Base-by-base conservation (phyloP, 2,113 vertebrate genomes). In the Gallinago paraguaiae region DNA sequence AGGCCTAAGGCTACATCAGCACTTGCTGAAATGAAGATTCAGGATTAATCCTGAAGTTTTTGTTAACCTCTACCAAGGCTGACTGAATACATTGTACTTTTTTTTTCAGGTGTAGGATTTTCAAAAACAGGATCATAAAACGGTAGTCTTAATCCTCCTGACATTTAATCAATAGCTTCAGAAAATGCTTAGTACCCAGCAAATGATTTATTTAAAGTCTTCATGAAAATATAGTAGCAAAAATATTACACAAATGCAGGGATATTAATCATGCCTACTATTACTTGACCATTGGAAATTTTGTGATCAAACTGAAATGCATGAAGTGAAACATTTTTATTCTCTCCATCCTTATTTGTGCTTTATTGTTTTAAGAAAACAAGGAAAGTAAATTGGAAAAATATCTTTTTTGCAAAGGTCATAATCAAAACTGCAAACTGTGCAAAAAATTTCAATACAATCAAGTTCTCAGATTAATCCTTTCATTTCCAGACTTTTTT, bases 401-500 rank as follows among this genome's bases (percentile, higher is more conserved):
- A 93, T 91, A 76, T 24, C 74, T 92, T 79, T 87, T 45, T 89
- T 1, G 3, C 41, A 94, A 95, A 94, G 83, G 86, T 94, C 78
- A 82, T 0, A 2, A 76, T 93, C 60, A 91, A 89, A 95, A 88
- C 56, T n/a, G 71, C 72, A 39, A 68, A 86, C 45, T 41, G 68
- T 54, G 53, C 61, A 85, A 94, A 93, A 85, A 86, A 72, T 48
- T 90, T 91, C 70, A 89, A 43, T 88, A 70, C 63, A 72, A 39
- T 96, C 69, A 79, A 82, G 43, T 72, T 85, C 57, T 89, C 50
- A 56, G 91, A 92, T 91, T 92, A 93, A 88, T 96, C 80, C 63
- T 85, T 97, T 93, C 35, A 75, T 95, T 95, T 94, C 87, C 74
- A 82, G n/a, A n/a, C 82, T 91, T 93, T 91, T 96, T 95, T 70